Evolutionary conservation across 2,113 vertebrate species (phyloP).

Genomic region (Coregonus clupeaformis): DNA sequence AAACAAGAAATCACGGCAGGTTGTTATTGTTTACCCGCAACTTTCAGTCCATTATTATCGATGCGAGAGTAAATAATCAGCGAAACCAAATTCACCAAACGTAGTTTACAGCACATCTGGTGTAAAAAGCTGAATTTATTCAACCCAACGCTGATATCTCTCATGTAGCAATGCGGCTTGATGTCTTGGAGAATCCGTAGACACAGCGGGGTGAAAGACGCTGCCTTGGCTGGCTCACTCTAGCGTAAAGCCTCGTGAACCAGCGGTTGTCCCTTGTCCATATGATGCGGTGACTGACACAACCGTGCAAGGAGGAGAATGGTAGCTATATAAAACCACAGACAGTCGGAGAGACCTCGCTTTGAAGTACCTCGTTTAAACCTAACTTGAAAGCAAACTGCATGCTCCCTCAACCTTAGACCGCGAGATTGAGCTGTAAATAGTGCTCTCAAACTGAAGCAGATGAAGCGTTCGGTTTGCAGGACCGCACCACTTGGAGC

Average conservation of each 20-base stretch:
- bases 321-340: slow-evolving; percentile 23
- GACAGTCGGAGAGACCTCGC: background rate
- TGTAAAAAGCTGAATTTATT: background rate
- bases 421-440: slow-evolving; percentile 46
- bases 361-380: no score
- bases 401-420: background rate
- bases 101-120: background rate
- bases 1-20: slow-evolving; percentile 59
- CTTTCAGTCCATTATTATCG: slow-evolving; percentile 64
- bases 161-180: background rate
- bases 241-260: slow-evolving; percentile 45
- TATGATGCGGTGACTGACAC: slow-evolving; percentile 24
- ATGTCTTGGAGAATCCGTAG: background rate
- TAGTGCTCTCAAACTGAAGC: slow-evolving; percentile 35
- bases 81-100: slow-evolving; percentile 34
- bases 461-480: background rate
- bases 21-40: slow-evolving; percentile 43
- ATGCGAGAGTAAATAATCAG: slow-evolving; percentile 1
- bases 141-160: background rate
- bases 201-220: background rate
- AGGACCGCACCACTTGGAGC: slow-evolving; percentile 41
- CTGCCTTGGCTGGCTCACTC: slow-evolving; percentile 32
- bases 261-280: slow-evolving; percentile 39
- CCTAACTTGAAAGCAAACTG: background rate
- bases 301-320: background rate